A percentile compares a stretch with the other conserved stretches of the same genome.
phyloP scores from a whole-genome alignment of 2,113 vertebrate species.

The Dolichotis patagonum region DNA sequence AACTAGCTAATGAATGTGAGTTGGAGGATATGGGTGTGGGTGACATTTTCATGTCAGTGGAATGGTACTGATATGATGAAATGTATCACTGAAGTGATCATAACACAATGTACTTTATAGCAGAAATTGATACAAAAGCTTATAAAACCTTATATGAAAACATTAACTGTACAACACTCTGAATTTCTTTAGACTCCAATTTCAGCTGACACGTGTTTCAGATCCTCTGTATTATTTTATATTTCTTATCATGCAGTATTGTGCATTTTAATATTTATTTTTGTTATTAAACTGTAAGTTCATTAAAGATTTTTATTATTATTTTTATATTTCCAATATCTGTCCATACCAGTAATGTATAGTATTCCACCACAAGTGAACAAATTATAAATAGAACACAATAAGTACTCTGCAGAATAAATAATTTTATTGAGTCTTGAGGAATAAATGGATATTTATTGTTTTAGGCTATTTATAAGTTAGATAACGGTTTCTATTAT shows the following conservation, averaged over 20 bases:
- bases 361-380: not conserved
- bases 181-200: not conserved
- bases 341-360: not conserved
- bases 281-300: not conserved
- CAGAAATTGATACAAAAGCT: not conserved
- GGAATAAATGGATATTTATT: not conserved
- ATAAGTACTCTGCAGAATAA: constrained; percentile 5
- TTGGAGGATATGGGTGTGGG: constrained; percentile 33
- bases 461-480: not conserved
- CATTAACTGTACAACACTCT: not conserved
- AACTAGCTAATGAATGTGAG: not conserved
- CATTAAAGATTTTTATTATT: not conserved
- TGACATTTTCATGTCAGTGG: not conserved
- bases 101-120: not conserved
- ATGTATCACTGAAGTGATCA: constrained; percentile 28
- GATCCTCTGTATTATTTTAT: not conserved
- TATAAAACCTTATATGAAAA: not conserved
- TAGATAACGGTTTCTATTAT: not conserved
- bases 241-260: not conserved
- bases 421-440: not conserved
- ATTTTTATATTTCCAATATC: not conserved
- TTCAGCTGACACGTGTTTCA: not conserved
- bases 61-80: not conserved
- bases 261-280: constrained; percentile 2
- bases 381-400: not conserved